phyloP scores from a whole-genome alignment of 2,797 vertebrate species.

The Ceryle rudis region DNA sequence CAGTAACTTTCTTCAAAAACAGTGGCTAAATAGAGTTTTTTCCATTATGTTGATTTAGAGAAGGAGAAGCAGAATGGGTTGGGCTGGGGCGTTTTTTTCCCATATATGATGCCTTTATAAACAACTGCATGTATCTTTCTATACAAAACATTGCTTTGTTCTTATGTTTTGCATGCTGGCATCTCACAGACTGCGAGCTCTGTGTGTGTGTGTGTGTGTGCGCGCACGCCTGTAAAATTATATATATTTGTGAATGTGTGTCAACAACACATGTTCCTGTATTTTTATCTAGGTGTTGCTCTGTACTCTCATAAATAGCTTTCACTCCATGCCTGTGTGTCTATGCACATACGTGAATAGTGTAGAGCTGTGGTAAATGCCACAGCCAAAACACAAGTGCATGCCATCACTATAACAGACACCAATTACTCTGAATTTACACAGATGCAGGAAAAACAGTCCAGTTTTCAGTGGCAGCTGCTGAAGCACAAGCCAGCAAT shows the following conservation, averaged over 20 bases:
- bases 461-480: not conserved
- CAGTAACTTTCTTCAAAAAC: not conserved
- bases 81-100: accelerated
- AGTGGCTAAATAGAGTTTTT: not conserved
- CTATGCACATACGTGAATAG: not conserved
- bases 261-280: not conserved
- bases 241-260: not conserved
- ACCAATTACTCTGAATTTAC: not conserved
- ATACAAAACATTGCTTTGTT: not conserved
- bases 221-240: not conserved
- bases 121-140: not conserved
- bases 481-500: not conserved
- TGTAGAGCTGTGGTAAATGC: not conserved
- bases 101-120: not conserved
- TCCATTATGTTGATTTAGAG: not conserved
- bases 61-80: not conserved
- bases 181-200: not conserved
- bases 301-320: not conserved
- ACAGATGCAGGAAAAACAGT: not conserved
- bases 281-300: not conserved
- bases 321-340: not conserved
- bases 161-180: not conserved
- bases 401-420: not conserved
- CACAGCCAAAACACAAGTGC: not conserved
- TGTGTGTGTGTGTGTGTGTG: not conserved